A percentile compares a stretch with the other conserved stretches of the same genome.
These are phyloP conservation scores for Ruditapes philippinarum DNA, from an alignment of 1,140 invertebrate genomes.

Conservation along the genomic window DNA sequence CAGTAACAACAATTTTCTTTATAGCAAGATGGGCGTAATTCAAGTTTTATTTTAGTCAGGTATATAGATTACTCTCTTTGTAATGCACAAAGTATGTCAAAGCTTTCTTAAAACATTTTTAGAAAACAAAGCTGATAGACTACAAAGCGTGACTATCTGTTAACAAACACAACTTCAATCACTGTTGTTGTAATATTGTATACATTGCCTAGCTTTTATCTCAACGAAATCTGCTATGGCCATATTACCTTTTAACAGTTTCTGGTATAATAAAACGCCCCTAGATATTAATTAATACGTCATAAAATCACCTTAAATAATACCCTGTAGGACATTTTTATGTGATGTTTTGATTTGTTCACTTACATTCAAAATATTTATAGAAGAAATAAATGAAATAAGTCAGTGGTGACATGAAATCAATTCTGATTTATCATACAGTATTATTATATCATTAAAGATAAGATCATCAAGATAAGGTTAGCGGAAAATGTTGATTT, in stretches of 20 bases:
- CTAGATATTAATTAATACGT: not conserved
- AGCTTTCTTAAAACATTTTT: no score
- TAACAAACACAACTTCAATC: not conserved
- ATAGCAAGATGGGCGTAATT: no score
- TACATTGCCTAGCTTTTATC: not conserved
- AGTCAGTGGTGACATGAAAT: not conserved
- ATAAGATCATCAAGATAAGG: no score
- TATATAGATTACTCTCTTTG: no score
- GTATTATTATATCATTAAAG: no score
- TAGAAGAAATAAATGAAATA: not conserved
- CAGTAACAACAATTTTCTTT: no score
- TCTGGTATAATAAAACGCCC: not conserved
- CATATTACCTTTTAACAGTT: conserved; percentile 6
- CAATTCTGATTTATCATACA: not conserved
- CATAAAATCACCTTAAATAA: not conserved
- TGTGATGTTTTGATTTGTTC: not conserved
- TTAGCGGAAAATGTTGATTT: no score
- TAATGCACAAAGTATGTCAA: no score
- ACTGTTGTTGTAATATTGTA: not conserved
- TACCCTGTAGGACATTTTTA: not conserved
- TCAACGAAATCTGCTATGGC: not conserved
- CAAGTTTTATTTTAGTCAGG: no score
- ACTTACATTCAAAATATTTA: not conserved
- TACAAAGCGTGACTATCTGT: not conserved
- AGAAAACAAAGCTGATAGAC: not conserved